Evolutionary conservation across 2,797 vertebrate genomes (phyloP).

Genomic region (Cirrhinus molitorella): DNA sequence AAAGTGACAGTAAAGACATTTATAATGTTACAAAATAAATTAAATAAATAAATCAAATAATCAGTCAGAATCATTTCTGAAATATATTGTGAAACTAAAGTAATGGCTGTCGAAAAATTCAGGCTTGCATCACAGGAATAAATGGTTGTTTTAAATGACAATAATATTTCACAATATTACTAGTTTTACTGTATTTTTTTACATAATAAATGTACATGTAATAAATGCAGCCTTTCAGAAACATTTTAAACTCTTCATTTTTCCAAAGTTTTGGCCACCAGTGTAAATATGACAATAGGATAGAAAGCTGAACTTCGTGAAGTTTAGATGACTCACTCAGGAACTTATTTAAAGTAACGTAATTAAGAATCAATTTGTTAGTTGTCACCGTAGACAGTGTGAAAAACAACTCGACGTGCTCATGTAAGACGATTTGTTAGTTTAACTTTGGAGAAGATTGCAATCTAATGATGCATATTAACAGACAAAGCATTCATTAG

Average conservation of each 20-base stretch:
- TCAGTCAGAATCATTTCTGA: not conserved
- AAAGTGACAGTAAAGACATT: not conserved
- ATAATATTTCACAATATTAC: not conserved
- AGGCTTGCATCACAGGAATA: not conserved
- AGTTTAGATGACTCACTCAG: constrained; percentile 9
- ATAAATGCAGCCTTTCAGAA: not conserved
- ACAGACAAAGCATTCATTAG: constrained; percentile 34
- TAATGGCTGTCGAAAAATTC: not conserved
- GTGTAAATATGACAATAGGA: not conserved
- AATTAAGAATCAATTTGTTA: not conserved
- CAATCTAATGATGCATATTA: constrained; percentile 27
- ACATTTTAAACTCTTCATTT: not conserved
- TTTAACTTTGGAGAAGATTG: constrained; percentile 13
- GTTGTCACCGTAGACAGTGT: not conserved
- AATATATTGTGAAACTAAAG: not conserved
- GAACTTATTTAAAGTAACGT: not conserved
- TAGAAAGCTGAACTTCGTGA: not conserved
- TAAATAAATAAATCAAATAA: not conserved
- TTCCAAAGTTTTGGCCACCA: not conserved
- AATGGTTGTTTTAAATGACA: not conserved
- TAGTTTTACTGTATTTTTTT: not conserved
- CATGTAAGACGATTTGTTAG: not conserved
- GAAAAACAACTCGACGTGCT: not conserved
- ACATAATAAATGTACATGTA: too few species aligned
- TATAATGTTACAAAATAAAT: not conserved